Base-by-base conservation (phyloP, 2,797 vertebrate genomes). In the Glossophaga mutica region DNA sequence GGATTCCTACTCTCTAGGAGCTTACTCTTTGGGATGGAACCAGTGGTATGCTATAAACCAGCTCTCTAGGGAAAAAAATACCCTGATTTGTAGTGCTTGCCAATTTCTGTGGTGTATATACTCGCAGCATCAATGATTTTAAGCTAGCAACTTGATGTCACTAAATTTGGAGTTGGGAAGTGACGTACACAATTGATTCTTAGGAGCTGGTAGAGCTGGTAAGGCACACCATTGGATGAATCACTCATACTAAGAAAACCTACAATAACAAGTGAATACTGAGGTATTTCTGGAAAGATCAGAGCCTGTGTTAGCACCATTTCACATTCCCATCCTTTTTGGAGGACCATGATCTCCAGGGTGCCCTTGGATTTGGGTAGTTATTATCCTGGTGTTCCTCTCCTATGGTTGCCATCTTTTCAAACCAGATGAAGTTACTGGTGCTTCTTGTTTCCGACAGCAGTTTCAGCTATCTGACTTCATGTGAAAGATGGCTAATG, bases 401-500 rank as follows among this genome's bases (percentile, higher is more conserved):
- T 94, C 71, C 81, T 83, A 22, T 67, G 12, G 84, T 70, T 85
- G 52, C 37, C 21, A 12, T 94, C 50, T 88, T 93, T 97, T 90
- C 39, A 88, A 88, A 50, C 34, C 15, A 89, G 84, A 83, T 16
- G 16, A 70, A 94, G 44, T 96, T 89, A 90, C 55, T 85, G 26
- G 42, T 82, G 24, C 71, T 95, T 94, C 76, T 97, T 96, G n/a
- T 84, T 91, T 77, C 55, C 86, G 37, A 82, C 97, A 97, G 96
- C 96, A 94, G 91, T 44, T 71, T 90, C 59, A 42, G 82, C 78
- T 92, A 52, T 85, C 22, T 65, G 97, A 97, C 98, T 98, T 98
- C 97, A 98, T 98, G 98, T 98, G 97, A 98, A 98, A 98, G 96
- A 99, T 99, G 99, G 99, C 99, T 86, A 99, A 98, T 96, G 98